Percentiles rank a stretch among this genome's conserved stretches.
Evolutionary conservation across 2,888 invertebrate species (phyloP).

Genomic region (Polydesmus complanatus): DNA sequence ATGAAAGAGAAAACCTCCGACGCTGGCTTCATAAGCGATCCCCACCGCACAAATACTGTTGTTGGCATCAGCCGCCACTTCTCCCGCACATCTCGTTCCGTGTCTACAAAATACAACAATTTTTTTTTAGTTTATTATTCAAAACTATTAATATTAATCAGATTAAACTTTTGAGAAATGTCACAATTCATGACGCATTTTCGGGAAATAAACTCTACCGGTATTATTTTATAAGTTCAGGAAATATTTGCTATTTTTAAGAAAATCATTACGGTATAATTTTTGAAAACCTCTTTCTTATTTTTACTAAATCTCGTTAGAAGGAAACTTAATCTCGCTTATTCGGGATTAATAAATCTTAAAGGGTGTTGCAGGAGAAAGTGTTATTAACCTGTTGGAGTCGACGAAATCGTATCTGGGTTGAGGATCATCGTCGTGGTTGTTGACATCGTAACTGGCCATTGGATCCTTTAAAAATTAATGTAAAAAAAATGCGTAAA

Average conservation of each 20-base stretch:
- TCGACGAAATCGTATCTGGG: slow-evolving; percentile 94
- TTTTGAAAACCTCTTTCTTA: slow-evolving; percentile 5
- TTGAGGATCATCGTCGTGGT: slow-evolving; percentile 89
- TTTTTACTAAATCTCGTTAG: too few relatives aligned
- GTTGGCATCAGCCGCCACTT: slow-evolving; percentile 93
- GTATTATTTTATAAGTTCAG: too few relatives aligned
- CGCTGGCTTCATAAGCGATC: slow-evolving; percentile 85
- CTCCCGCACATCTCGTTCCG: slow-evolving; percentile 84
- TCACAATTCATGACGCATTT: too few relatives aligned
- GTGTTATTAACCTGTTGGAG: slow-evolving; percentile 82
- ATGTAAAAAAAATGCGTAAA: too few relatives aligned
- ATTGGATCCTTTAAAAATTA: slow-evolving; percentile 60
- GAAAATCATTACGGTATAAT: background rate
- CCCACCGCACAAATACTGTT: slow-evolving; percentile 93
- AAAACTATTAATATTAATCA: too few relatives aligned
- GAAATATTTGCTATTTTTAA: too few relatives aligned
- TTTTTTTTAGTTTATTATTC: too few relatives aligned
- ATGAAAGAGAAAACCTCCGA: slow-evolving; percentile 50
- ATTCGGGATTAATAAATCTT: too few relatives aligned
- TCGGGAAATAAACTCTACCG: too few relatives aligned
- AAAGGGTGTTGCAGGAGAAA: too few relatives aligned
- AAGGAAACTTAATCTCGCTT: too few relatives aligned
- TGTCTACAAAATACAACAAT: slow-evolving; percentile 34
- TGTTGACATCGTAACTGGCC: slow-evolving; percentile 95
- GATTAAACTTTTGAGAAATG: too few relatives aligned